Evolutionary conservation across 2,113 vertebrate genomes (phyloP), one percentile per base, ranked within the genome.

Genomic region (Xiphorhynchus elegans): DNA sequence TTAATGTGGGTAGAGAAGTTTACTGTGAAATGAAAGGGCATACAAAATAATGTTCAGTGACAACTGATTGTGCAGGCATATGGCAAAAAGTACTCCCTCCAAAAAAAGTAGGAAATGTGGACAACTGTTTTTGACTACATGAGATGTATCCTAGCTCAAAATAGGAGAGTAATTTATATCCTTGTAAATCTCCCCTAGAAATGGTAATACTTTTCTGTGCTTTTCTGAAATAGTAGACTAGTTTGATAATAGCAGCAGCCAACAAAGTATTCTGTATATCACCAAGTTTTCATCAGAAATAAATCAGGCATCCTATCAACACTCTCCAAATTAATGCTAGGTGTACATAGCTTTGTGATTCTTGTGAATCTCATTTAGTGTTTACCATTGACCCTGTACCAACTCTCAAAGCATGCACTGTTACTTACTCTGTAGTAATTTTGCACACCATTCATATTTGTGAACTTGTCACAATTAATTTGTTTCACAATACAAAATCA

Each of bases 261-360:
- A 66, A 88, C 23, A 78, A 39, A 93, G 17, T 66, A 64, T 87
- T 96, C 59, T 35, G 50, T 47, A n/a, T 21, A 73, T 12, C 20
- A 97, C 14, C n/a, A 87, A 35, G 26, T 86, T 89, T 90, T 80
- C 37, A 87, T 40, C 42, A 89, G 79, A 86, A 66, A 68, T 74
- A 93, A 92, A 91, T 94, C 49, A 80, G 26, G 11, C 42, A 77
- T 28, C 17, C 16, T 16, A 44, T 62, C 70, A 80, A 46, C 44
- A 44, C 79, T 68, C 15, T 93, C 50, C 90, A 81, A 63, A 93
- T 95, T 91, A 94, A 60, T 76, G 39, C 5, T 56, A 49, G 46
- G 84, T 76, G 14, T 49, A 79, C 95, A 89, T 31, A 84, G 7
- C 39, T 26, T n/a, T 88, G 46, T 49, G 62, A 87, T 92, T 96